Conservation (phyloP, 1,140 invertebrate genomes). For the Trigoniulus corallinus region DNA sequence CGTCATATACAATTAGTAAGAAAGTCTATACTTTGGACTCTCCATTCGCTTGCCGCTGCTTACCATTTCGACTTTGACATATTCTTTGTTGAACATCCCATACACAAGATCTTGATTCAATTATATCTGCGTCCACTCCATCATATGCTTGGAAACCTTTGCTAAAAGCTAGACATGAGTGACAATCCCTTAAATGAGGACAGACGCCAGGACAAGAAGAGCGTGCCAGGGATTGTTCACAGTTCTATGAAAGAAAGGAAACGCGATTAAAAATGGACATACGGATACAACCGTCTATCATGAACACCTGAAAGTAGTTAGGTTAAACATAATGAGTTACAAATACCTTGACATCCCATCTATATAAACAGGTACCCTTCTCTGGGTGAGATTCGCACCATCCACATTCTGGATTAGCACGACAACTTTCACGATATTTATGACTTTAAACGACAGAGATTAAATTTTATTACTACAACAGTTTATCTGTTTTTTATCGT, state of each 20-base stretch:
- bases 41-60: conserved; percentile 10
- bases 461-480: not conserved
- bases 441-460: conserved; percentile 33
- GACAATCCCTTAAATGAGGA: conserved; percentile 66
- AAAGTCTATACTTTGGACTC: no score
- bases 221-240: conserved; percentile 28
- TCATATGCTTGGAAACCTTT: conserved; percentile 4
- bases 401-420: conserved; percentile 77
- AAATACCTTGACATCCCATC: conserved; percentile 8
- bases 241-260: not conserved
- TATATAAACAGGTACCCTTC: conserved; percentile 19
- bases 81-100: conserved; percentile 64
- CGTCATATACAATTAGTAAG: no score
- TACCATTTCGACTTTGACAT: conserved; percentile 69
- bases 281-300: not conserved
- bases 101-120: conserved; percentile 49
- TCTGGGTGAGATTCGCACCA: conserved; percentile 48
- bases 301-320: not conserved
- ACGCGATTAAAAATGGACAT: no score
- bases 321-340: no score
- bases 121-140: conserved; percentile 43
- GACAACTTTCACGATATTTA: conserved; percentile 53
- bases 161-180: conserved; percentile 47
- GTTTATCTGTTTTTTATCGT: not conserved
- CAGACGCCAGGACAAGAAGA: conserved; percentile 63